phyloP scores from a whole-genome alignment of 1,140 invertebrate genomes.

The Mylabris phalerata region DNA sequence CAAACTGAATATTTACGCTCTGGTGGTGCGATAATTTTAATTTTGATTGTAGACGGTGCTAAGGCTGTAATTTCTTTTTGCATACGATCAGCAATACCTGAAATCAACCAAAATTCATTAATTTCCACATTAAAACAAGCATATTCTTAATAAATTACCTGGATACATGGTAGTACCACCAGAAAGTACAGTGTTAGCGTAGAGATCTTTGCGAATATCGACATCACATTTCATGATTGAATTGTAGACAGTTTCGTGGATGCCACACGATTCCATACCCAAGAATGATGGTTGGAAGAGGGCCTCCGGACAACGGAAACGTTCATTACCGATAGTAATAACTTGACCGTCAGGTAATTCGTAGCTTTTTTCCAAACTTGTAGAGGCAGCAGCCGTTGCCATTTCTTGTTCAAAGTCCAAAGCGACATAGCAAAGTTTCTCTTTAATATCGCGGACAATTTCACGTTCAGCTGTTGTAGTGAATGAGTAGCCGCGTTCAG shows the following conservation, averaged over 20 bases:
- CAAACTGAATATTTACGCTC: constrained; percentile 89
- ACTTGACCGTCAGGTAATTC: constrained; percentile 66
- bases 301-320: constrained; percentile 91
- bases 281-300: constrained; percentile 88
- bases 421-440: constrained; percentile 87
- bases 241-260: constrained; percentile 90
- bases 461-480: constrained; percentile 94
- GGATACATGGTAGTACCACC: constrained; percentile 75
- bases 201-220: constrained; percentile 84
- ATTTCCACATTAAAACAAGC: too few species aligned
- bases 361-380: constrained; percentile 76
- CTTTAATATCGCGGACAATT: constrained; percentile 94
- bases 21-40: constrained; percentile 89
- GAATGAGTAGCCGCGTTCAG: constrained; percentile 93
- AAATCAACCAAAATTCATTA: constrained; percentile 1
- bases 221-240: constrained; percentile 94
- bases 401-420: constrained; percentile 93
- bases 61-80: constrained; percentile 83
- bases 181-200: constrained; percentile 85
- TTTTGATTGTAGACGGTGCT: constrained; percentile 85
- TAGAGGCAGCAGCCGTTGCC: constrained; percentile 81
- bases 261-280: constrained; percentile 86
- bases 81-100: constrained; percentile 63
- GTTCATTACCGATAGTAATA: constrained; percentile 88
- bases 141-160: constrained; percentile 27